Evolutionary conservation across 2,888 invertebrate genomes (phyloP), one percentile per base, ranked within the genome.

Genomic region (Nemapogon koenigi): DNA sequence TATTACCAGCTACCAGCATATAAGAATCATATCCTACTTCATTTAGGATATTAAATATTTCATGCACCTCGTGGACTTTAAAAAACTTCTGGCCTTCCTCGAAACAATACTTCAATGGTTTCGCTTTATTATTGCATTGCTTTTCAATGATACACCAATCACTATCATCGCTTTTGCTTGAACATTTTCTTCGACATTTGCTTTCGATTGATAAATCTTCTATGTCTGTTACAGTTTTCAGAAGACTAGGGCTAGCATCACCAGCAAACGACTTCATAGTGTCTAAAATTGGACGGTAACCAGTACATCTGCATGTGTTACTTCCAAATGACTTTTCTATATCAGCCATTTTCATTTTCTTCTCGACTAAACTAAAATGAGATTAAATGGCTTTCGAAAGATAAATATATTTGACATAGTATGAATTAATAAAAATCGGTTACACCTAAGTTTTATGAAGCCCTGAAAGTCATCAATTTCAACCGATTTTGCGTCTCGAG

Each of bases 251-350:
- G 4, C 81, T 67, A 4, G 83, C 83, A 51, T 88, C 86, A 0
- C 57, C 59, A 1, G 86, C 87, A 45, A 88, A 85, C 0, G 88
- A 84, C 55, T 90, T 89, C 62, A 90, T 86, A 2, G 89, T 83
- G 52, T 91, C 90, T 42, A 90, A 54, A 41, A 91, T 91, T 1
- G 90, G 85, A 1, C 90, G 73, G 55, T 87, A 91, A 0, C 91
- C 91, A 0, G 91, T 91, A 52, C 91, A 91, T 6, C 91, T 81
- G 45, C 91, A 91, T 3, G 91, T 86, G 51, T 90, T 90, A 41
- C 88, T 84, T 16, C 88, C 90, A 45, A 90, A 89, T 0, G 87
- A 83, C 46, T 86, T 84, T 53, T 91, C 90, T 16, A 90, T 67
- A 47, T 89, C 83, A 16, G 80, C 69, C 84, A 85, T 86, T 1